Evolutionary conservation across 2,888 invertebrate genomes (phyloP), one percentile per base, ranked within the genome.

Genomic region (Tortrix viridana): DNA sequence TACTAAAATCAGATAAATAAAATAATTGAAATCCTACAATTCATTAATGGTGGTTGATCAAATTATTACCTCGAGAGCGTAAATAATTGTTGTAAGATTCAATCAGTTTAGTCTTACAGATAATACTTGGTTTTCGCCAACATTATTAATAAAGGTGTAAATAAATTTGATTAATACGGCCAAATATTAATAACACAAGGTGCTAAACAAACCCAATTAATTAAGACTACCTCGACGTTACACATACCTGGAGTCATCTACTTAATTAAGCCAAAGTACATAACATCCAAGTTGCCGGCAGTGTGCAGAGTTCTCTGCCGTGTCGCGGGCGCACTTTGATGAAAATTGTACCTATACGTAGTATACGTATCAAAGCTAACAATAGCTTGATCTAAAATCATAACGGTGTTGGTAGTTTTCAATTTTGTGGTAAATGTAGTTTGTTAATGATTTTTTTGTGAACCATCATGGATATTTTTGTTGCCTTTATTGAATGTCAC

Each of bases 361-460:
- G n/a, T n/a, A n/a, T n/a, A n/a, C n/a, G n/a, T n/a, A 53, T 16
- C 5, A 16, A 22, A 41, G 41, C 41, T 41, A 53, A 46, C 50
- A 46, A 26, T 58, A 57, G 50, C 47, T 48, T 56, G 61, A 58
- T 63, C 60, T 65, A 59, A 44, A 19, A 18, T 44, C 44, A 44
- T 18, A 32, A 4, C 3, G 32, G 12, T 7, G 32, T 32, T 32
- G 3, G 32, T 32, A 32, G 26, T 3, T 1, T 32, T 32, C 12
- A 2, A 32, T 32, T 32, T 32, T 32, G 9, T 32, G 12, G 32
- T 32, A 32, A 12, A 9, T 12, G 3, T 32, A 32, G 9, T 2
- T 12, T 26, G n/a, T n/a, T n/a, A n/a, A n/a, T n/a, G n/a, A n/a
- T n/a, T n/a, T n/a, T n/a, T n/a, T n/a, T n/a, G n/a, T n/a, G n/a